These are phyloP conservation scores for Upupa epops DNA, from an alignment of 2,113 vertebrate species.

Conservation along the genomic window DNA sequence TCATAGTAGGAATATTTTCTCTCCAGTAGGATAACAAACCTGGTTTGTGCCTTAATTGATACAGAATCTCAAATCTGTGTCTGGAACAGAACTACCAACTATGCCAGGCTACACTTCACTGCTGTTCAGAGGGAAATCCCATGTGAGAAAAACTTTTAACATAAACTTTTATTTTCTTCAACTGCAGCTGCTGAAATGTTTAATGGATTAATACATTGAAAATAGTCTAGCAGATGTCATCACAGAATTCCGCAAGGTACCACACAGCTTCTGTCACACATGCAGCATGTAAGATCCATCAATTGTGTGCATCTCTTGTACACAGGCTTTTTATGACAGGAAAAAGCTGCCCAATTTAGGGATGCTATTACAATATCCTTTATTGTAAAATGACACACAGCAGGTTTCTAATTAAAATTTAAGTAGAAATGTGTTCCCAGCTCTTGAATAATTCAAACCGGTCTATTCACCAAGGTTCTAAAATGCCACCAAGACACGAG, in stretches of 20 bases:
- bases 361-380: constrained; percentile 60
- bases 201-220: constrained; percentile 8
- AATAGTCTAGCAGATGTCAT: constrained; percentile 49
- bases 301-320: not conserved
- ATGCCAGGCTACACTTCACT: not conserved
- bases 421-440: constrained; percentile 58
- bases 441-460: constrained; percentile 67
- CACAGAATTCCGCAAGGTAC: constrained; percentile 1
- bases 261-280: constrained; percentile 30
- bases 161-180: not conserved
- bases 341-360: constrained; percentile 13
- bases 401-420: constrained; percentile 71
- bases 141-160: not conserved
- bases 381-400: constrained; percentile 66
- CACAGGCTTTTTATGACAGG: not conserved
- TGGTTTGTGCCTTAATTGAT: not conserved
- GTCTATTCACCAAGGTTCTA: constrained; percentile 58
- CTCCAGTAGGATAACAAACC: not conserved
- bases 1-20: not conserved
- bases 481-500: not conserved
- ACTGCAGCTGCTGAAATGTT: constrained; percentile 48
- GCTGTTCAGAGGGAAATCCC: not conserved
- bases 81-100: not conserved
- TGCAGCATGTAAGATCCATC: not conserved
- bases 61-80: not conserved